A percentile compares a stretch with the other conserved stretches of the same genome.
These are phyloP conservation scores for Acanthoscelides obtectus DNA, from an alignment of 2,888 invertebrate species.

Conservation along the genomic window DNA sequence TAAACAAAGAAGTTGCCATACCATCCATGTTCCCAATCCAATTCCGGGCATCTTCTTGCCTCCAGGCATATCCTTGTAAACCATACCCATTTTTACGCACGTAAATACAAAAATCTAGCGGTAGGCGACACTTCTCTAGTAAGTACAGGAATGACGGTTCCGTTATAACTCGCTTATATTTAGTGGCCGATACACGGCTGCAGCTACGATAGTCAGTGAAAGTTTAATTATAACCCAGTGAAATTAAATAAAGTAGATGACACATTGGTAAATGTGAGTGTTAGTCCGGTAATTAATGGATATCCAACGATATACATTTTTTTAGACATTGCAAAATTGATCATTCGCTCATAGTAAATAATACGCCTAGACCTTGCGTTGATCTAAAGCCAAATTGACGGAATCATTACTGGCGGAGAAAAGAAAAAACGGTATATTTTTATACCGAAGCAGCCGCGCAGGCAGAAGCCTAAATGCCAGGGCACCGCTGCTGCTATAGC, in stretches of 20 bases:
- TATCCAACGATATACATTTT: no score
- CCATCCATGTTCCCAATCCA: slow-evolving; percentile 80
- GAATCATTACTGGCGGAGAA: no score
- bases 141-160: neutral
- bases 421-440: no score
- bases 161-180: neutral
- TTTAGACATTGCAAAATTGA: no score
- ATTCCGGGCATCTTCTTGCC: slow-evolving; percentile 44
- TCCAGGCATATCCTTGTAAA: slow-evolving; percentile 12
- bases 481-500: no score
- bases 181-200: neutral
- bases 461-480: no score
- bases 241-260: neutral
- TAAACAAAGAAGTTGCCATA: slow-evolving; percentile 48
- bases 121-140: neutral
- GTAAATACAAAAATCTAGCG: neutral
- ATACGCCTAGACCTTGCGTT: no score
- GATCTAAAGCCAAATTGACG: no score
- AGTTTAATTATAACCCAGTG: neutral
- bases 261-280: no score
- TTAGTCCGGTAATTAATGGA: no score
- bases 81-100: slow-evolving; percentile 11
- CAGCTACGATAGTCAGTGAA: neutral
- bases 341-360: no score
- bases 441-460: no score